phyloP scores from a whole-genome alignment of 2,888 invertebrate genomes.

The Pelosia muscerda region DNA sequence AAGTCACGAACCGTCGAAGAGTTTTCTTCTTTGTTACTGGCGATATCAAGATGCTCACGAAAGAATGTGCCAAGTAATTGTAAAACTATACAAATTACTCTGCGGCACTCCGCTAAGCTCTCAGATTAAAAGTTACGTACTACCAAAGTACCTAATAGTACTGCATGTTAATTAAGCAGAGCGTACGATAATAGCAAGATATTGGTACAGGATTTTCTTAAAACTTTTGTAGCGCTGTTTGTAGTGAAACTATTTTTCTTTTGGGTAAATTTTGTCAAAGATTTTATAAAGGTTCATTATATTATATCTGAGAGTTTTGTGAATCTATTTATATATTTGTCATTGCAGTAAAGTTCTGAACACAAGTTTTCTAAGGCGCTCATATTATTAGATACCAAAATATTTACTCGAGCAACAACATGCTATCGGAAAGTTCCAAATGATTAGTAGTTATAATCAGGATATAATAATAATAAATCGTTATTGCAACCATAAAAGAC shows the following conservation, averaged over 20 bases:
- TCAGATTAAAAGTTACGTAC: slow-evolving; percentile 56
- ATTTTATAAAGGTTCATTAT: too few relatives aligned
- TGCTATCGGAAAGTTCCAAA: too few relatives aligned
- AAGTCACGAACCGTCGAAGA: slow-evolving; percentile 46
- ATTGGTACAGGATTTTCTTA: slow-evolving; percentile 21
- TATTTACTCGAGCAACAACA: too few relatives aligned
- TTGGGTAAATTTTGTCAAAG: too few relatives aligned
- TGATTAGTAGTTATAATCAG: too few relatives aligned
- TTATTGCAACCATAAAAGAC: too few relatives aligned
- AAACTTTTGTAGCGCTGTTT: not conserved
- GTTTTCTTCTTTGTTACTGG: slow-evolving; percentile 43
- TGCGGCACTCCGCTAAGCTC: slow-evolving; percentile 27
- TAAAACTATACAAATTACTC: slow-evolving; percentile 80
- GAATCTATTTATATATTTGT: too few relatives aligned
- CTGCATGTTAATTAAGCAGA: slow-evolving; percentile 70
- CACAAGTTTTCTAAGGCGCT: too few relatives aligned
- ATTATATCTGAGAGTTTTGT: not conserved
- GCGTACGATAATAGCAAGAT: slow-evolving; percentile 6
- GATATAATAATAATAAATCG: too few relatives aligned
- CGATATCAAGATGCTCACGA: slow-evolving; percentile 58
- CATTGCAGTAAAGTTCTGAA: too few relatives aligned
- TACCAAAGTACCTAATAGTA: slow-evolving; percentile 54
- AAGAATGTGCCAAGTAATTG: slow-evolving; percentile 80
- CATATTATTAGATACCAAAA: too few relatives aligned
- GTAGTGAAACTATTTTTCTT: not conserved